Conservation (phyloP, 2,113 vertebrate species). For the Oreochromis niloticus region DNA sequence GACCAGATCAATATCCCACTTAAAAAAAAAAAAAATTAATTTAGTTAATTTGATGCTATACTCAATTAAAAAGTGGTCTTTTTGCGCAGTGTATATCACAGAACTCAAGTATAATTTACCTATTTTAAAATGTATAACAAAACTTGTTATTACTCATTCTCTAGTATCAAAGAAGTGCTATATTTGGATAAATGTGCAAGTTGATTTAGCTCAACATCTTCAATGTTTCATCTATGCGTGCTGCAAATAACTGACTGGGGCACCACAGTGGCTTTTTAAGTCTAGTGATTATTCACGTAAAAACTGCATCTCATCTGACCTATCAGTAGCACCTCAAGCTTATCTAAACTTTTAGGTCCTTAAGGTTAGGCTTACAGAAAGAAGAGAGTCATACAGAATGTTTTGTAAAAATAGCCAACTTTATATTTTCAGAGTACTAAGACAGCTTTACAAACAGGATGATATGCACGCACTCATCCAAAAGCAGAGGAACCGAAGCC, state of each 20-base stretch:
- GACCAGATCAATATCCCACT: background rate
- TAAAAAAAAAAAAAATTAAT: background rate
- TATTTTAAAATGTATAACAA: background rate
- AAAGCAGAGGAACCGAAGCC: slow-evolving; percentile 12
- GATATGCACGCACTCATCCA: slow-evolving; percentile 85
- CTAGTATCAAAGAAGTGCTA: background rate
- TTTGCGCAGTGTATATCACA: accelerated
- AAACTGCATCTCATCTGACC: background rate
- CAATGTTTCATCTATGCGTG: background rate
- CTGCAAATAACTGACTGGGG: background rate
- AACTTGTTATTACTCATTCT: background rate
- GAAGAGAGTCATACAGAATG: background rate
- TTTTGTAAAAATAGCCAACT: slow-evolving; percentile 80
- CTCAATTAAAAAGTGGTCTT: background rate
- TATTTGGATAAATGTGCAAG: background rate
- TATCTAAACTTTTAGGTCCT: background rate
- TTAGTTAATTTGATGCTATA: background rate
- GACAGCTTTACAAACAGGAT: slow-evolving; percentile 95
- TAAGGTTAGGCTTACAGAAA: background rate
- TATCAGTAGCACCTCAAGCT: background rate
- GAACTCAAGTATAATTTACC: accelerated
- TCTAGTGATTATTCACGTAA: background rate
- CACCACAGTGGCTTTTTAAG: background rate
- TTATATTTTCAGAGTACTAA: slow-evolving; percentile 81
- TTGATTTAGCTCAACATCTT: background rate